Evolutionary conservation across 2,888 invertebrate species (phyloP), one percentile per base, ranked within the genome.

Genomic region (Gryllus longicercus): DNA sequence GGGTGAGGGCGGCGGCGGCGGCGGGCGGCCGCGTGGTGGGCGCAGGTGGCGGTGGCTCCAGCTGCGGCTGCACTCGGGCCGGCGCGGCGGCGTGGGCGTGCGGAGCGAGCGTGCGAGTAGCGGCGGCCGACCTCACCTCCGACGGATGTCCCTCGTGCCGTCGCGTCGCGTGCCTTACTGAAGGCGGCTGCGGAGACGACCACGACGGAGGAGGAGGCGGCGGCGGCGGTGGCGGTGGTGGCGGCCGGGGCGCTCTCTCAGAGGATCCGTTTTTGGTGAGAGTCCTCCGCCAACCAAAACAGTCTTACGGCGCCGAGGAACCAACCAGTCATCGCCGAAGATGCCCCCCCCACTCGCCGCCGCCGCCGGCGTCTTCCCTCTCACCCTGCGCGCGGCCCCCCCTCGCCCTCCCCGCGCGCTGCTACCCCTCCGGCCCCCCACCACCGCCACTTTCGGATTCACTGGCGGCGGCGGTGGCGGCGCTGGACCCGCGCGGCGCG

Each of bases 261-360:
- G 16, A 63, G 63, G 63, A 63, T 63, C 63, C 63, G 63, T 63
- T 63, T 63, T 63, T 63, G 63, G 63, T 63, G 63, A 63, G 38
- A 63, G 63, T 18, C 16, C 63, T 18, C 63, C 63, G 63, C 63
- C 63, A 63, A 63, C 63, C 63, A 63, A 63, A 63, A 63, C 63
- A 63, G 63, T 63, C 63, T 63, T 63, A 63, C 63, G 63, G 63
- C 14, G 75, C 75, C 16, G 75, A 21, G 21, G 23, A 25, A 75
- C 77, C 49, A 50, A 38, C 77, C 38, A 50, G 79, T 74, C 79
- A 79, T 79, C 79, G 74, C 79, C 79, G 74, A 79, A 79, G 74
- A 75, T 79, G 74, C 74, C 50, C 74, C 21, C 79, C 63, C 74
- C 51, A 50, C 78, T 50, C 78, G 12, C 12, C 50, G 23, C 77